Percentiles rank a stretch among this genome's conserved stretches.
Evolutionary conservation across 2,888 invertebrate species (phyloP).

Genomic region (Andrena marginata): DNA sequence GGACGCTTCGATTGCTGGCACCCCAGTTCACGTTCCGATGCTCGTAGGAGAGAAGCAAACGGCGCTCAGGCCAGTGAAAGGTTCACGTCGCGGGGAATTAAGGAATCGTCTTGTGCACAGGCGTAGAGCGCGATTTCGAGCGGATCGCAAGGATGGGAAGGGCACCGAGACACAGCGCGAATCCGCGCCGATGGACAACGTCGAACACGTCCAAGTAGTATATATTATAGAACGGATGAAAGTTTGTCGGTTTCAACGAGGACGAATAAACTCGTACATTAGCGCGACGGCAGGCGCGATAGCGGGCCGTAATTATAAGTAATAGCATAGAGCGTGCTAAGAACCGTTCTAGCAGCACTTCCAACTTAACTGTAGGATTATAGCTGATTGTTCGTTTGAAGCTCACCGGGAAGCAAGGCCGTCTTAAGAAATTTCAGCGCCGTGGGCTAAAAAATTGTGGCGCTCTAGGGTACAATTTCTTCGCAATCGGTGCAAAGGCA

Average conservation of each 20-base stretch:
- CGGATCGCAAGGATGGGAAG: background rate
- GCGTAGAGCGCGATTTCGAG: too few species aligned
- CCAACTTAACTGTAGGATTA: constrained; percentile 22
- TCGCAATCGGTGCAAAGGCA: too few species aligned
- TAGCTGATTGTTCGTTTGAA: constrained; percentile 15
- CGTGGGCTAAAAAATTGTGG: too few species aligned
- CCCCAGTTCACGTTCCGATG: background rate
- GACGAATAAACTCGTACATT: constrained; percentile 5
- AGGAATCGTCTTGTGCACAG: too few species aligned
- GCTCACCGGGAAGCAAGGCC: constrained; percentile 12
- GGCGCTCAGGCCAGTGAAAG: background rate
- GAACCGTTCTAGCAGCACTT: constrained; percentile 27
- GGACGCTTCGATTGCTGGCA: background rate
- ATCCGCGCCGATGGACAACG: background rate
- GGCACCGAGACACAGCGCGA: background rate
- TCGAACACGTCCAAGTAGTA: background rate
- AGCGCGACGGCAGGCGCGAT: constrained; percentile 4
- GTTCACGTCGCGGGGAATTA: too few species aligned
- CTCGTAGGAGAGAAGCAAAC: background rate
- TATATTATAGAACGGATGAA: background rate
- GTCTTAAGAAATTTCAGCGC: too few species aligned
- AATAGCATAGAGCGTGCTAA: constrained; percentile 10
- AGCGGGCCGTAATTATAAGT: constrained; percentile 13
- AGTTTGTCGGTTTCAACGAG: background rate
- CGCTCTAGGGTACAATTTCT: too few species aligned